These are phyloP conservation scores for Diaphora mendica DNA, from an alignment of 2,888 invertebrate genomes.

Conservation along the genomic window DNA sequence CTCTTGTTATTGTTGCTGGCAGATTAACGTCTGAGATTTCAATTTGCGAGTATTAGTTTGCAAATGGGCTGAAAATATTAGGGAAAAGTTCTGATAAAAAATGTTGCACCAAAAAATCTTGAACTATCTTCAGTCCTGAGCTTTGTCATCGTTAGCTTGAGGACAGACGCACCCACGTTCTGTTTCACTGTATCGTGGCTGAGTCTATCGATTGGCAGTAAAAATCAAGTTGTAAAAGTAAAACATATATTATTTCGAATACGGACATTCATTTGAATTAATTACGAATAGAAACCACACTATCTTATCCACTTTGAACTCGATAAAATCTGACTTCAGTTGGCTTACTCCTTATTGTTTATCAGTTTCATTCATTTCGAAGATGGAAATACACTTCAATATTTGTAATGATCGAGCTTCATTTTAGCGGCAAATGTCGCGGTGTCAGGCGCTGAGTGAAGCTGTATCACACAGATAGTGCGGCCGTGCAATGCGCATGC, in stretches of 20 bases:
- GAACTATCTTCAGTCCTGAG: too few species aligned
- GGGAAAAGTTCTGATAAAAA: too few species aligned
- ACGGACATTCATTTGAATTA: not conserved
- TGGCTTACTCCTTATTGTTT: not conserved
- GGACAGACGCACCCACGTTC: too few species aligned
- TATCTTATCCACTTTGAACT: not conserved
- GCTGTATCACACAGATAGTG: conserved; percentile 13
- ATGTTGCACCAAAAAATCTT: too few species aligned
- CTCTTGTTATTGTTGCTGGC: not conserved
- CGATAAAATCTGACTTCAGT: not conserved
- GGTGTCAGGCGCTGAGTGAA: conserved; percentile 5
- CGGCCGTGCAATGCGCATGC: not conserved
- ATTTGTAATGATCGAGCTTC: not conserved
- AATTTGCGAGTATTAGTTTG: too few species aligned
- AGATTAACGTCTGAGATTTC: too few species aligned
- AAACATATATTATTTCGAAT: too few species aligned
- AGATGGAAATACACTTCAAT: not conserved
- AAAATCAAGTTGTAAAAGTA: too few species aligned
- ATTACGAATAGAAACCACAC: not conserved
- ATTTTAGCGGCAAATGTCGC: conserved; percentile 7
- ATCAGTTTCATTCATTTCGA: not conserved
- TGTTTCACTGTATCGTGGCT: too few species aligned
- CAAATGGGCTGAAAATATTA: too few species aligned
- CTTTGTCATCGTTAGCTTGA: too few species aligned
- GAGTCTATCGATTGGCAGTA: too few species aligned